These are phyloP conservation scores for Sinocyclocheilus anshuiensis DNA, from an alignment of 2,113 vertebrate species.

Conservation along the genomic window DNA sequence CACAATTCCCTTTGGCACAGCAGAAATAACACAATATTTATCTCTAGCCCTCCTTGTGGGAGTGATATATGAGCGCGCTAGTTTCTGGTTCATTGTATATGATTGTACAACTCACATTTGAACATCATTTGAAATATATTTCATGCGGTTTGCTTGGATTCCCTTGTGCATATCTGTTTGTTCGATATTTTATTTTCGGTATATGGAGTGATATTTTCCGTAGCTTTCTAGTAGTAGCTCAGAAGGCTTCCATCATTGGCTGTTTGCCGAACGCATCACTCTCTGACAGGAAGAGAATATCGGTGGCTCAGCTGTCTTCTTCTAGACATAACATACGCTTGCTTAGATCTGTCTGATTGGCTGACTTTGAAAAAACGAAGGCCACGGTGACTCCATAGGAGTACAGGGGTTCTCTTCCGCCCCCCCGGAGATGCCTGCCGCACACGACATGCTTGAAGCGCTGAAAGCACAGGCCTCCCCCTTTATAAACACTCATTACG, in stretches of 20 bases:
- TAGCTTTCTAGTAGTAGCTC: conserved; percentile 5
- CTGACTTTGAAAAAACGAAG: background rate
- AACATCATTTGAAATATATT: background rate
- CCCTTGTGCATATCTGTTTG: background rate
- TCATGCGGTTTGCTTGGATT: background rate
- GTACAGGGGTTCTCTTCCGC: background rate
- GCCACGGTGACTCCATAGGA: background rate
- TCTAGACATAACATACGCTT: conserved; percentile 18
- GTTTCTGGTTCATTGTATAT: background rate
- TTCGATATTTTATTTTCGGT: background rate
- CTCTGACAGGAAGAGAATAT: background rate
- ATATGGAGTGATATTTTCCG: conserved; percentile 13
- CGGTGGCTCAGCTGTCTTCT: background rate
- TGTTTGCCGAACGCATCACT: background rate
- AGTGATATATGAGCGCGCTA: background rate
- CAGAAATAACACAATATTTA: conserved; percentile 15
- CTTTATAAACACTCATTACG: background rate
- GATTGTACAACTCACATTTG: background rate
- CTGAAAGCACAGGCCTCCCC: background rate
- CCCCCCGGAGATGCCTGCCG: too few relatives aligned
- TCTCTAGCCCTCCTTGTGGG: background rate
- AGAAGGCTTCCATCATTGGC: conserved; percentile 4
- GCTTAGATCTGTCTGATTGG: conserved; percentile 19
- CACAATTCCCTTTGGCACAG: background rate
- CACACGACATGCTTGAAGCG: background rate